Evolutionary conservation across 1,140 invertebrate genomes (phyloP).

Genomic region (Holotrichia oblita): DNA sequence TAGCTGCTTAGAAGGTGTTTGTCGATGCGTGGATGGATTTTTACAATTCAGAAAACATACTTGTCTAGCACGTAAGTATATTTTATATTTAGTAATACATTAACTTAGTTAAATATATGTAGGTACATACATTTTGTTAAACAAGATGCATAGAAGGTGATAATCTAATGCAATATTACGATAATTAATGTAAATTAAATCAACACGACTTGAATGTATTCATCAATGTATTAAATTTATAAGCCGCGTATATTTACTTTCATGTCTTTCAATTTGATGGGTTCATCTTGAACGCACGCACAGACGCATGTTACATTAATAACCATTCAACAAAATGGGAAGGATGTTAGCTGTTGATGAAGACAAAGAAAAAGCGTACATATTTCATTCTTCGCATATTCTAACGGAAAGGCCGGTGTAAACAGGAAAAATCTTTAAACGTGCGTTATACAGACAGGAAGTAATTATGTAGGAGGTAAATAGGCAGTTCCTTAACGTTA

Average conservation of each 20-base stretch:
- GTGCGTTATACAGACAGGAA: constrained; percentile 25
- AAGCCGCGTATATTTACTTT: not conserved
- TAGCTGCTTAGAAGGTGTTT: constrained; percentile 75
- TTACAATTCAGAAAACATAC: constrained; percentile 87
- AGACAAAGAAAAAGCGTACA: not conserved
- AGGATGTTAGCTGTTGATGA: not conserved
- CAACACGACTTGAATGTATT: too few species aligned
- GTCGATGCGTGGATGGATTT: constrained; percentile 82
- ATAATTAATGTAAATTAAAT: too few species aligned
- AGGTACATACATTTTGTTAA: not conserved
- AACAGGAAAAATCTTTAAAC: constrained; percentile 9
- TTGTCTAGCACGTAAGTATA: constrained; percentile 85
- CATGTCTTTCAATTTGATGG: not conserved
- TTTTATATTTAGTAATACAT: not conserved
- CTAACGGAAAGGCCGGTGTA: not conserved
- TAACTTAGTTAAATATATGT: too few species aligned
- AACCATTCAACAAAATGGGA: not conserved
- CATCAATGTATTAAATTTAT: too few species aligned
- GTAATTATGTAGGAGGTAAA: constrained; percentile 22
- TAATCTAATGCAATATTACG: too few species aligned
- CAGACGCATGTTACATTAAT: not conserved
- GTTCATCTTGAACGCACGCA: too few species aligned
- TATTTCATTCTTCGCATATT: constrained; percentile 17
- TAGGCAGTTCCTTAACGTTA: not conserved
- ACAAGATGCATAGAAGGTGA: not conserved